Conservation (phyloP, 2,113 vertebrate species). For the Suricata suricatta region DNA sequence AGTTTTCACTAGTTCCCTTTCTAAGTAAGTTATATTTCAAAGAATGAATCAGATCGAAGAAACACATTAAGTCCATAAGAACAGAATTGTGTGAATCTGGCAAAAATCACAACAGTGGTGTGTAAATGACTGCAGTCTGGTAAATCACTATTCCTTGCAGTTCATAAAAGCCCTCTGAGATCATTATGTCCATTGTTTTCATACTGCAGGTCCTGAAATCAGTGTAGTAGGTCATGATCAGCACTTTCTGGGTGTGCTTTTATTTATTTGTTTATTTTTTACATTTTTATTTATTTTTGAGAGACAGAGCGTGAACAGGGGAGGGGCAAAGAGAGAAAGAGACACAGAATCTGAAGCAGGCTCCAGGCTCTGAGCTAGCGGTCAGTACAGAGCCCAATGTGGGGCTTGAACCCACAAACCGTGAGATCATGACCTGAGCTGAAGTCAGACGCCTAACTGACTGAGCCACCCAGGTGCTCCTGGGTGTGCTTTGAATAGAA, state of each 20-base stretch:
- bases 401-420: too few species aligned
- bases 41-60: neutral
- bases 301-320: too few species aligned
- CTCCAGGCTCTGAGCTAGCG: too few species aligned
- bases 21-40: slow-evolving; percentile 43
- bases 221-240: neutral
- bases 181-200: neutral
- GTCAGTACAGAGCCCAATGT: too few species aligned
- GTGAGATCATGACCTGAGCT: too few species aligned
- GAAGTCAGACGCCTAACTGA: too few species aligned
- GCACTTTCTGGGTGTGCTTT: neutral
- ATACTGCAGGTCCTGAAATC: neutral
- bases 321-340: too few species aligned
- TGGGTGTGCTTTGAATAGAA: neutral
- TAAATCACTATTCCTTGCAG: neutral
- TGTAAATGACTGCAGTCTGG: neutral
- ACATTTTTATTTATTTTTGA: too few species aligned
- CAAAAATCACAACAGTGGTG: neutral
- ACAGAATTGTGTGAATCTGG: neutral
- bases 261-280: too few species aligned
- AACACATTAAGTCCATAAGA: neutral
- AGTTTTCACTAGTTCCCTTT: slow-evolving; percentile 28
- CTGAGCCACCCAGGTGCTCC: too few species aligned
- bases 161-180: neutral
- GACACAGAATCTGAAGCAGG: too few species aligned